Base-by-base conservation (phyloP, 2,888 invertebrate species). In the Callyntrura sp. region DNA sequence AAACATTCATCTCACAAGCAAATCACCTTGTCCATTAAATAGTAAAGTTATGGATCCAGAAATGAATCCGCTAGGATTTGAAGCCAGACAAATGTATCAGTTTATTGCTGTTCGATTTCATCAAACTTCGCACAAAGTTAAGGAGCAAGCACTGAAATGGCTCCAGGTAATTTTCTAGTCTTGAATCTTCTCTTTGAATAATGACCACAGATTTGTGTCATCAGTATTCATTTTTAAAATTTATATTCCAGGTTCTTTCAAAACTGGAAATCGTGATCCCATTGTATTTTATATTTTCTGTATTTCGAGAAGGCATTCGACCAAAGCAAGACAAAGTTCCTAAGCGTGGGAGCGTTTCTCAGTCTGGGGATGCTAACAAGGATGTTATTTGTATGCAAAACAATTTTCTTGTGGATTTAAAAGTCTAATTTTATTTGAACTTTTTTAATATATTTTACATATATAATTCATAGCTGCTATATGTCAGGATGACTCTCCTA, bases 21-120 rank as follows among this genome's bases (percentile, higher is more conserved):
- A 60, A 57, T 12, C n/a, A n/a, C 88, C 83, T 68, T 28, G 0
- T 65, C 6, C 73, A 57, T 79, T 76, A 94, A 94, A 95, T 93
- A 98, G 98, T 94, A 99, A 99, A 96, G 98, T 99, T 90, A 96
- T 99, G 94, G 99, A 99, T 95, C 97, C 98, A 0, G 99, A 99
- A 94, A 97, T 99, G 96, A 98, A 98, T 91, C 98, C 99, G 79
- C 95, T 99, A 57, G 98, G 99, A 1, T 98, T 99, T 94, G 98
- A 98, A 94, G 97, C 98, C n/a, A 97, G 97, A 93, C 97, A 98
- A 94, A 97, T 99, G 96, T 99, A 99, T 95, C 97, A 97, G 94
- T 99, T 99, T 94, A 97, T 99, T 55, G 97, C 97, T 0, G 96
- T 97, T 85, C 96, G 98, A 82, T 98, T 99, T 94, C 96, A 95